These are phyloP conservation scores for Melanostoma mellinum DNA, from an alignment of 2,888 invertebrate species.

Conservation along the genomic window DNA sequence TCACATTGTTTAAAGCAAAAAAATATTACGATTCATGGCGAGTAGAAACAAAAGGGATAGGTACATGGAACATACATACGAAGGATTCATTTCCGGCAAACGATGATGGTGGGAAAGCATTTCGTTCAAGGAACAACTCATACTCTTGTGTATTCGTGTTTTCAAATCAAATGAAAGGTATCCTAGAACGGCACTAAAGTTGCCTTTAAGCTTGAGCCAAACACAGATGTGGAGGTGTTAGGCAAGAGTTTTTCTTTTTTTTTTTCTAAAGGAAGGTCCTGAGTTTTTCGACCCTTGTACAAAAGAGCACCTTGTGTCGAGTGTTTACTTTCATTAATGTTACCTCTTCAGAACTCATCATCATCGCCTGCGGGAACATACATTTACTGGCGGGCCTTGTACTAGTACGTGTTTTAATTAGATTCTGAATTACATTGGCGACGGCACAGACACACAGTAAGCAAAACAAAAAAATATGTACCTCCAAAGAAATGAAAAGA, in stretches of 20 bases:
- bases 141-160: constrained; percentile 10
- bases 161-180: constrained; percentile 39
- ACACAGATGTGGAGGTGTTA: constrained; percentile 27
- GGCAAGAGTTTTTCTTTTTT: constrained; percentile 15
- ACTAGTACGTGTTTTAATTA: constrained; percentile 63
- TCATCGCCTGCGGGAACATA: constrained; percentile 2
- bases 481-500: constrained; percentile 42
- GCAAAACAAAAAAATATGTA: constrained; percentile 18
- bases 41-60: not conserved
- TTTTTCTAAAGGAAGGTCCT: constrained; percentile 3
- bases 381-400: constrained; percentile 13
- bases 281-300: constrained; percentile 22
- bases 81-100: constrained; percentile 34
- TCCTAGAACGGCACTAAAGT: constrained; percentile 22
- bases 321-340: constrained; percentile 44
- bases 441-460: not conserved
- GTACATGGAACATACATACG: not conserved
- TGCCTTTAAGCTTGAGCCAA: not conserved
- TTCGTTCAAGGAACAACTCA: not conserved
- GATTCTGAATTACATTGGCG: constrained; percentile 48
- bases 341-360: constrained; percentile 10
- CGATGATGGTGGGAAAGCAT: not conserved
- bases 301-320: constrained; percentile 3
- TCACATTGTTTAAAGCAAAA: constrained; percentile 3
- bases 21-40: not conserved